These are phyloP conservation scores for Amia ocellicauda DNA, from an alignment of 2,113 vertebrate genomes.

Conservation along the genomic window DNA sequence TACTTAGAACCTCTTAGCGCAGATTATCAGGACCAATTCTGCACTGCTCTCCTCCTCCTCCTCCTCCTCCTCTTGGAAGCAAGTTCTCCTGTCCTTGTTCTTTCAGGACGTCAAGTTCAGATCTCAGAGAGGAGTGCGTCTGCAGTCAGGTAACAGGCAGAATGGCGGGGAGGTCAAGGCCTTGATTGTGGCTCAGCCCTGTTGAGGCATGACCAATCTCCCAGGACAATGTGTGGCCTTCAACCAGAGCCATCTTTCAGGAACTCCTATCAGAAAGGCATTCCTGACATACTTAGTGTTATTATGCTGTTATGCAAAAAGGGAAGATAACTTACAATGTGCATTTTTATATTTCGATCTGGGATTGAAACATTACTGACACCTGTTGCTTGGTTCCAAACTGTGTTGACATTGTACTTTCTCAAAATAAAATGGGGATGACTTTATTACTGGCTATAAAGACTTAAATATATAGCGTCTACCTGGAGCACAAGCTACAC, in stretches of 20 bases:
- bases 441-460: no score
- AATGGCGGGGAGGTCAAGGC: background rate
- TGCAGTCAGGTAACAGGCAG: background rate
- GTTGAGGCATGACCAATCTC: background rate
- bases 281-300: background rate
- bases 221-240: constrained; percentile 34
- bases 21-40: constrained; percentile 33
- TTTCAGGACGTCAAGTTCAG: constrained; percentile 24
- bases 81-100: constrained; percentile 28
- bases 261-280: constrained; percentile 19
- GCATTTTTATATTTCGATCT: no score
- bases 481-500: no score
- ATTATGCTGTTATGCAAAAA: background rate
- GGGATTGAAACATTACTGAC: no score
- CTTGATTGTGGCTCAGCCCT: background rate
- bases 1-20: constrained; percentile 58
- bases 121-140: background rate
- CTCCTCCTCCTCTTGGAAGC: constrained; percentile 16
- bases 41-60: constrained; percentile 13
- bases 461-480: no score
- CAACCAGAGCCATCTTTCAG: constrained; percentile 25
- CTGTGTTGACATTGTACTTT: no score
- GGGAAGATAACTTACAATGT: background rate
- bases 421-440: no score
- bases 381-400: no score